These are phyloP conservation scores for Puffinus mauretanicus DNA, from an alignment of 2,113 vertebrate genomes.

Conservation along the genomic window DNA sequence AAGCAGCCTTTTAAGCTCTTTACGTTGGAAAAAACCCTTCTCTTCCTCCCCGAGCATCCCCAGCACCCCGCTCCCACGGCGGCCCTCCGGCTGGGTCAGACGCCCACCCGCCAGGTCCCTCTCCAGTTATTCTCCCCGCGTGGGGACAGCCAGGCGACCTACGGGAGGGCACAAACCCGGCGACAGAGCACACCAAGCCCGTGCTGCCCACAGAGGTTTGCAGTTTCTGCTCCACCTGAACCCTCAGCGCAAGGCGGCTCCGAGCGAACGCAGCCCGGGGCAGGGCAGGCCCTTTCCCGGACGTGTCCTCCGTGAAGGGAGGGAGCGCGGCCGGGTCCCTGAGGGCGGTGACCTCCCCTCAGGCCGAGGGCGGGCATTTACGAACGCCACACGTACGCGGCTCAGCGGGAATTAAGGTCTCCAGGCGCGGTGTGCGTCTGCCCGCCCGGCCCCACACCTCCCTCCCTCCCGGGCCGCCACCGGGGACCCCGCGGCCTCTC, in stretches of 20 bases:
- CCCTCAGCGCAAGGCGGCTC: background rate
- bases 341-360: background rate
- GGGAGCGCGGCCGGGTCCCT: background rate
- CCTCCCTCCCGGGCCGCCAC: too few relatives aligned
- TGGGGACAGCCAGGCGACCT: background rate
- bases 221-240: background rate
- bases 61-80: background rate
- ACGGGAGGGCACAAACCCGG: background rate
- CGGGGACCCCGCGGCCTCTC: too few relatives aligned
- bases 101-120: background rate
- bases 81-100: background rate
- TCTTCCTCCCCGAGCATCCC: background rate
- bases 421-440: background rate
- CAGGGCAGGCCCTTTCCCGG: background rate
- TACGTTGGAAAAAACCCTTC: fast-evolving
- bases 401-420: background rate
- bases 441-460: background rate
- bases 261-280: background rate
- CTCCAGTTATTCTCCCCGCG: too few relatives aligned
- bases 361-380: background rate
- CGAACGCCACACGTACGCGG: background rate
- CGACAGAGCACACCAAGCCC: background rate
- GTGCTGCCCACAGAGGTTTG: fast-evolving
- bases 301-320: background rate
- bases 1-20: background rate